Evolutionary conservation across 2,113 vertebrate genomes (phyloP), one percentile per base, ranked within the genome.

Genomic region (Danionella cerebrum): DNA sequence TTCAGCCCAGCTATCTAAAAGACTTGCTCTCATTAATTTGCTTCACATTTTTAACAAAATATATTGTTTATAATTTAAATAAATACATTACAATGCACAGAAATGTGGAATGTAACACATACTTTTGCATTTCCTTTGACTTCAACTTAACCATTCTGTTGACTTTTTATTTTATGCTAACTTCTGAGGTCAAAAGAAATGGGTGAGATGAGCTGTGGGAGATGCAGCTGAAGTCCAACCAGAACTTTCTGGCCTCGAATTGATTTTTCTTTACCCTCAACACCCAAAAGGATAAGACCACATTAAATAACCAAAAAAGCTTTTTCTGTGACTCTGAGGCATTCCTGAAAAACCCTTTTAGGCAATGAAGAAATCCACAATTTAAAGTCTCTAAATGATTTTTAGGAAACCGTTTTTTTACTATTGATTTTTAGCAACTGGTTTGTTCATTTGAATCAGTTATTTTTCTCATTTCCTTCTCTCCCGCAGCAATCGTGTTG

Each of bases 401-500:
- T 44, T 57, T 5, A 2, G 36, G 27, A 64, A 42, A 57, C 41
- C 44, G 63, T n/a, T n/a, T n/a, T n/a, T n/a, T n/a, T n/a, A n/a
- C n/a, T n/a, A n/a, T n/a, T n/a, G n/a, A n/a, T n/a, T n/a, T n/a
- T n/a, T n/a, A n/a, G n/a, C n/a, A n/a, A n/a, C n/a, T n/a, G 25
- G 44, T 57, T 52, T 67, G 68, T 58, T 12, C 12, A 19, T 42
- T 50, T 10, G 45, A 63, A 36, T 19, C 39, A 48, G 33, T 59
- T 51, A 11, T 53, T 36, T 54, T 36, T 64, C 35, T 45, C 33
- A 12, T 9, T 27, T 60, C 3, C 47, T 14, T 45, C 27, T 52
- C 64, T 14, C 33, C 22, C 4, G 5, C 77, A 98, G 96, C 92
- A 63, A 90, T 89, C 29, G 93, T 97, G 81, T 80, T 91, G 82